Base-by-base conservation (phyloP, 2,888 invertebrate genomes). In the Calameuta filiformis region DNA sequence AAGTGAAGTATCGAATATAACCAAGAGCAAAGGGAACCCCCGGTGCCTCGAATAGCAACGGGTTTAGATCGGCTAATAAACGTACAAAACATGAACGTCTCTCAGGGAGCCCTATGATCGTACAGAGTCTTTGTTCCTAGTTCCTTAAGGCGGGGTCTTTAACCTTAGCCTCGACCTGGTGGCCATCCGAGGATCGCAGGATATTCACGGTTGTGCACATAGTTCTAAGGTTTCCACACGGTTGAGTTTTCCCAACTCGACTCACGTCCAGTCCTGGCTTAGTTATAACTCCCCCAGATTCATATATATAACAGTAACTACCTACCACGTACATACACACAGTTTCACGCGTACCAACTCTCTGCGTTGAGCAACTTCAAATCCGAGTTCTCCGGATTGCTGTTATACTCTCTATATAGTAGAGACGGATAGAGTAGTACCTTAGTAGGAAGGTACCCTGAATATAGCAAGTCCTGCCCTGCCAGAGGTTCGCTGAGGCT, bases 161-260 rank as follows among this genome's bases (percentile, higher is more conserved):
- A 37, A 74, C 74, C 74, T 74, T 74, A 74, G 74, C 34, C 35
- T 74, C 74, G 35, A 35, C 74, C 74, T 34, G 34, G 74, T 37
- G 74, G 34, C 6, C 37, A 34, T 30, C 35, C 23, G 30, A 37
- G 74, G 35, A 74, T 74, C 34, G 74, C 35, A 35, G 71, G 71
- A 34, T 34, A 37, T 74, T 74, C 74, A 74, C 74, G 74, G 74
- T 74, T 74, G 31, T 71, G 71, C 34, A 34, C 71, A 56, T 56
- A 56, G 56, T 23, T 56, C 56, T 56, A 56, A 31, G 33, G 31
- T 71, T 71, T 71, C 31, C 71, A 34, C 71, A 23, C 9, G 71
- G 71, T 12, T 71, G 71, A 71, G 71, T 71, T 71, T 71, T 9
- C 71, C 71, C 9, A 71, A 71, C 71, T 31, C 71, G 34, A 56